These are phyloP conservation scores for Belgica antarctica DNA, from an alignment of 2,888 invertebrate species.

Conservation along the genomic window DNA sequence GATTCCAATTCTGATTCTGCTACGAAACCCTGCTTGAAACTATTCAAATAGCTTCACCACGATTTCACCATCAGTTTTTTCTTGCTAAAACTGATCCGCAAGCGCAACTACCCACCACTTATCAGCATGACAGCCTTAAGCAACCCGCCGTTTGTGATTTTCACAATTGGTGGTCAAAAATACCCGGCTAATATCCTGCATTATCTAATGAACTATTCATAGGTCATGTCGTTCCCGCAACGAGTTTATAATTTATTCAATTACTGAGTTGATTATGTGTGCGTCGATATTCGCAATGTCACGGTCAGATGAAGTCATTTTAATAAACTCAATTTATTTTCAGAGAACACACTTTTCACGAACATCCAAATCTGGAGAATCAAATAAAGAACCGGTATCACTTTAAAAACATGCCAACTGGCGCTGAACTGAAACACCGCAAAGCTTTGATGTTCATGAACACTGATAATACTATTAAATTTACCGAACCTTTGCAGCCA, in stretches of 20 bases:
- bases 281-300: constrained; percentile 23
- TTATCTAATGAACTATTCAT: constrained; percentile 32
- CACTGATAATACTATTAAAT: constrained; percentile 41
- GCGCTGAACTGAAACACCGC: background rate
- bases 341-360: background rate
- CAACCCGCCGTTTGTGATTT: constrained; percentile 45
- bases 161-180: constrained; percentile 45
- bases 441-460: constrained; percentile 44
- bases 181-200: constrained; percentile 47
- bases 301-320: background rate
- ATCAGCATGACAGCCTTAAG: constrained; percentile 48
- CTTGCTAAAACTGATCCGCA: constrained; percentile 48
- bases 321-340: background rate
- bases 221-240: constrained; percentile 46
- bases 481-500: constrained; percentile 44
- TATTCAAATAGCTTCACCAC: constrained; percentile 49
- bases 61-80: constrained; percentile 48
- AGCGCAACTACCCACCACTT: constrained; percentile 49
- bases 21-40: constrained; percentile 47
- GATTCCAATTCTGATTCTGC: too few relatives aligned
- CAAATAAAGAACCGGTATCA: constrained; percentile 35
- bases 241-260: constrained; percentile 45
- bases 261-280: constrained; percentile 47
- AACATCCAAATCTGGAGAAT: background rate
- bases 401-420: background rate